A percentile compares a stretch with the other conserved stretches of the same genome.
Evolutionary conservation across 2,797 vertebrate genomes (phyloP).

Genomic region (Rhynchonycteris naso): DNA sequence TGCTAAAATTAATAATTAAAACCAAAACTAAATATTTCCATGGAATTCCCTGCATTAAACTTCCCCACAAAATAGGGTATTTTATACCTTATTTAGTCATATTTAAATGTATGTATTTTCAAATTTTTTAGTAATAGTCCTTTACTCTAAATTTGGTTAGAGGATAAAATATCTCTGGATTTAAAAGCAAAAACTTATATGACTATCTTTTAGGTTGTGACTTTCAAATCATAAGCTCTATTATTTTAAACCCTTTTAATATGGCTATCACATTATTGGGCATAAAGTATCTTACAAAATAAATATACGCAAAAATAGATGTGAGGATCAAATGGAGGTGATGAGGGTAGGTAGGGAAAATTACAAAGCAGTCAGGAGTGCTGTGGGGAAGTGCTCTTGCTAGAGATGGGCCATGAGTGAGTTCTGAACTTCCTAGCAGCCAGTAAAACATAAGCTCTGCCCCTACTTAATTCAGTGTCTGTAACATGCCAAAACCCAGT

Average conservation of each 20-base stretch:
- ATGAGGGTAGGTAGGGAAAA: neutral
- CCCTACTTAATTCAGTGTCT: neutral
- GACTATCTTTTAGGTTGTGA: neutral
- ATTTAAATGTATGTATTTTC: neutral
- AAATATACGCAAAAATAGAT: slow-evolving; percentile 18
- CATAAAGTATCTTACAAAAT: slow-evolving; percentile 18
- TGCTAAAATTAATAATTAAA: too few species aligned
- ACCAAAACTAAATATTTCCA: neutral
- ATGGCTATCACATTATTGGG: neutral
- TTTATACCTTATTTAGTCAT: neutral
- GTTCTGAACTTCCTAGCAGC: neutral
- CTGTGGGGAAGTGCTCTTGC: neutral
- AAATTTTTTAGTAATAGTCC: neutral
- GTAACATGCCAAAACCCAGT: neutral
- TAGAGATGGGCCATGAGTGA: neutral
- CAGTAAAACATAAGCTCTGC: neutral
- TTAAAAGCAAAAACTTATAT: neutral
- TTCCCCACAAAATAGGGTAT: neutral
- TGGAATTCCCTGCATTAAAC: neutral
- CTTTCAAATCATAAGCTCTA: slow-evolving; percentile 37
- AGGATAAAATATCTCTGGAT: neutral
- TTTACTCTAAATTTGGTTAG: slow-evolving; percentile 14
- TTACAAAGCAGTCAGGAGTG: neutral
- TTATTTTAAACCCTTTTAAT: slow-evolving; percentile 43
- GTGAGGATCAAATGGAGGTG: neutral